Conservation (phyloP, 1,140 invertebrate genomes). For the Daktulosphaira vitifoliae region DNA sequence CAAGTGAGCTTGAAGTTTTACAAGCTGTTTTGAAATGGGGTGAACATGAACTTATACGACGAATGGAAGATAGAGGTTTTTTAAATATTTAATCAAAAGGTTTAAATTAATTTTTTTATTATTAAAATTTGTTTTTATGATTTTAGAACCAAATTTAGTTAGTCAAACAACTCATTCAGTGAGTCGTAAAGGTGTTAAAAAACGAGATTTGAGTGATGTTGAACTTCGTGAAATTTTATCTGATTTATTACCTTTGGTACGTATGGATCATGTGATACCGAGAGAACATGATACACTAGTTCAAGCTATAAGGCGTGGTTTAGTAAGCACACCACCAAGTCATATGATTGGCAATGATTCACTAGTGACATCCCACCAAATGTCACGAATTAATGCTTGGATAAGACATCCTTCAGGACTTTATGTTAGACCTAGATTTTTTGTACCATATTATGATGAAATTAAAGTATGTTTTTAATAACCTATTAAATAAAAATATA, state of each 20-base stretch:
- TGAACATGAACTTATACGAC: constrained; percentile 68
- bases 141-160: constrained; percentile 77
- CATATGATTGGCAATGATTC: constrained; percentile 70
- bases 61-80: constrained; percentile 70
- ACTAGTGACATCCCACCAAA: constrained; percentile 48
- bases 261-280: constrained; percentile 83
- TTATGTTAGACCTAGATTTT: constrained; percentile 76
- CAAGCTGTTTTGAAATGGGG: constrained; percentile 85
- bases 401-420: constrained; percentile 66
- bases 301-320: constrained; percentile 69
- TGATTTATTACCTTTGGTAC: constrained; percentile 66
- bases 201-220: constrained; percentile 74
- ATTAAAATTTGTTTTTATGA: constrained; percentile 32
- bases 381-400: constrained; percentile 68
- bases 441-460: constrained; percentile 90
- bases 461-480: constrained; percentile 56
- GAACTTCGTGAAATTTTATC: constrained; percentile 79
- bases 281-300: constrained; percentile 71
- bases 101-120: not conserved
- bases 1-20: constrained; percentile 78
- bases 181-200: constrained; percentile 73
- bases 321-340: constrained; percentile 74
- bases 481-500: too few relatives aligned
- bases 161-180: constrained; percentile 87
- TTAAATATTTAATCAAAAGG: not conserved